Conservation (phyloP, 2,888 invertebrate species). For the Eilema caniola region DNA sequence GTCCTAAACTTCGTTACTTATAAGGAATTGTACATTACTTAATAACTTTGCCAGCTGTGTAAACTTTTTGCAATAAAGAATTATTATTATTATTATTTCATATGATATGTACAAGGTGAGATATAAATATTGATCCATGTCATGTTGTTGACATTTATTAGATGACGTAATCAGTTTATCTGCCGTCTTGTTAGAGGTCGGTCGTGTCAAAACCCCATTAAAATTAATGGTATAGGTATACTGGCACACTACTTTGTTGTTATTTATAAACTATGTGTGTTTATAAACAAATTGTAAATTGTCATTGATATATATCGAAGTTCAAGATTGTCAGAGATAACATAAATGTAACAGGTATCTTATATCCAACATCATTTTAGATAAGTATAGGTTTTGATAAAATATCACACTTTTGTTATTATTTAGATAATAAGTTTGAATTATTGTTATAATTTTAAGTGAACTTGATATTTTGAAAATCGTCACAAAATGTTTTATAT, state of each 20-base stretch:
- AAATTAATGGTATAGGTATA: slow-evolving; percentile 22
- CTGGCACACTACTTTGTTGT: slow-evolving; percentile 22
- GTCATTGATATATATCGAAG: slow-evolving; percentile 4
- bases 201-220: slow-evolving; percentile 27
- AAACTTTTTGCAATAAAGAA: too few species aligned
- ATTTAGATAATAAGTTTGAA: not conserved
- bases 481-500: not conserved
- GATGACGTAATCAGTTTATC: slow-evolving; percentile 25
- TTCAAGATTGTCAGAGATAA: not conserved
- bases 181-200: slow-evolving; percentile 22
- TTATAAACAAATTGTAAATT: slow-evolving; percentile 18
- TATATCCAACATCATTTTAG: not conserved
- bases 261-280: slow-evolving; percentile 27
- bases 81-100: too few species aligned
- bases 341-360: too few species aligned
- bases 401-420: not conserved
- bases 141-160: slow-evolving; percentile 17
- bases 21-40: too few species aligned
- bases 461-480: not conserved
- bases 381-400: not conserved
- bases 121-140: slow-evolving; percentile 9
- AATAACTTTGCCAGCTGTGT: too few species aligned
- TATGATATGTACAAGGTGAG: slow-evolving; percentile 1
- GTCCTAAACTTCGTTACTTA: too few species aligned
- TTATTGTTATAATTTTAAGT: not conserved